Percentiles rank a stretch among this genome's conserved stretches.
phyloP scores from a whole-genome alignment of 2,113 vertebrate genomes.

The Chloropsis cyanopogon region DNA sequence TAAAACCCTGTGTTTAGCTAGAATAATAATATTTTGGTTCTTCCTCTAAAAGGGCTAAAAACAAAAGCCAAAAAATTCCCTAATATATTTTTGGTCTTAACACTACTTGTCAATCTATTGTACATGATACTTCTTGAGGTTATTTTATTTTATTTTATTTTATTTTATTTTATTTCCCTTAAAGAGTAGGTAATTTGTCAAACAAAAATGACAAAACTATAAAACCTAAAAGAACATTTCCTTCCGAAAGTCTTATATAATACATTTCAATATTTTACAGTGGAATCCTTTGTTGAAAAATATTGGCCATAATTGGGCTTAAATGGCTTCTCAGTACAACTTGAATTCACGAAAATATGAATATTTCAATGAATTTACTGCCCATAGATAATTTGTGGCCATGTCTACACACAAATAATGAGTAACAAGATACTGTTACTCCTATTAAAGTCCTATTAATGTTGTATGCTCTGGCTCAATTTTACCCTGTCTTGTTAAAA shows the following conservation, averaged over 20 bases:
- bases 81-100: not conserved
- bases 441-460: not conserved
- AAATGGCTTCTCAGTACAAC: not conserved
- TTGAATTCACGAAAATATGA: not conserved
- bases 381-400: not conserved
- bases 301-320: not conserved
- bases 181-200: not conserved
- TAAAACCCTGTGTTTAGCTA: not conserved
- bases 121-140: not conserved
- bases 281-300: not conserved
- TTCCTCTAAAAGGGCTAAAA: not conserved
- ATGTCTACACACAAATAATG: not conserved
- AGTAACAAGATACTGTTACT: not conserved
- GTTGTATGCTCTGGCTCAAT: not conserved
- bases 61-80: accelerated
- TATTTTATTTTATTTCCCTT: not conserved
- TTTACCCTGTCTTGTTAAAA: not conserved
- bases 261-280: not conserved
- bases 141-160: not conserved
- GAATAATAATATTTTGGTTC: not conserved
- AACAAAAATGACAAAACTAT: not conserved
- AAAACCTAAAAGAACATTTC: not conserved
- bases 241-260: not conserved
- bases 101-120: not conserved
- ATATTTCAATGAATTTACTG: not conserved